These are phyloP conservation scores for Cheilosia urbana DNA, from an alignment of 2,888 invertebrate genomes.

Conservation along the genomic window DNA sequence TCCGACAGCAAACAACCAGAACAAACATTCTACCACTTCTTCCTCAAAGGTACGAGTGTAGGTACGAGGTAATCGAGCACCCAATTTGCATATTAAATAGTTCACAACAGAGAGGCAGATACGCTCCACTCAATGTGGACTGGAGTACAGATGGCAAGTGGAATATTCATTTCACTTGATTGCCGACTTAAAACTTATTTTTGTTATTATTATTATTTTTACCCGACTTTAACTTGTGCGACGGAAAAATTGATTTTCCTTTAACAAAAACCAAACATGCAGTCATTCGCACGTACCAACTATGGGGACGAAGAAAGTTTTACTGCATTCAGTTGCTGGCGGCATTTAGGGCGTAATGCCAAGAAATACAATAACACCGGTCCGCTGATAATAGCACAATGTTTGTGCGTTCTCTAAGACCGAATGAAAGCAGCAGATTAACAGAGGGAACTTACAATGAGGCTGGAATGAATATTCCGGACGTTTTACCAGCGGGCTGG, in stretches of 20 bases:
- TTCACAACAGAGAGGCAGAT: constrained; percentile 50
- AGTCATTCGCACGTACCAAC: constrained; percentile 23
- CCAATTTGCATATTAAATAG: constrained; percentile 73
- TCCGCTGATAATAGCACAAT: constrained; percentile 36
- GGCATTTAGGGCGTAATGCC: constrained; percentile 70
- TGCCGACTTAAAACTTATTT: constrained; percentile 47
- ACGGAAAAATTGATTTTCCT: constrained; percentile 55
- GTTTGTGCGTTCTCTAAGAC: constrained; percentile 29
- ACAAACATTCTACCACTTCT: constrained; percentile 4
- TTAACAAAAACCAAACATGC: constrained; percentile 6
- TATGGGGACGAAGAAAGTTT: constrained; percentile 40
- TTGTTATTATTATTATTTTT: constrained; percentile 24
- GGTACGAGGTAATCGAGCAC: constrained; percentile 8
- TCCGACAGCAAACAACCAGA: constrained; percentile 6
- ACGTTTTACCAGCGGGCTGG: not conserved
- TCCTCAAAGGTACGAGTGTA: not conserved
- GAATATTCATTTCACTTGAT: constrained; percentile 57
- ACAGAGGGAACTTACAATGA: constrained; percentile 44
- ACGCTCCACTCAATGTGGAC: constrained; percentile 46
- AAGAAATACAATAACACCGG: constrained; percentile 56
- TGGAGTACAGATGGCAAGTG: not conserved
- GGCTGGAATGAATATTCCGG: constrained; percentile 42
- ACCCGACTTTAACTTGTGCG: constrained; percentile 39
- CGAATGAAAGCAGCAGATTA: constrained; percentile 25
- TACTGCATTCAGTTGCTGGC: constrained; percentile 69